A percentile compares a stretch with the other conserved stretches of the same genome.
Conservation (phyloP, 30 jellyfish, hydroid and myxozoan species). For the Pelagia noctiluca region DNA sequence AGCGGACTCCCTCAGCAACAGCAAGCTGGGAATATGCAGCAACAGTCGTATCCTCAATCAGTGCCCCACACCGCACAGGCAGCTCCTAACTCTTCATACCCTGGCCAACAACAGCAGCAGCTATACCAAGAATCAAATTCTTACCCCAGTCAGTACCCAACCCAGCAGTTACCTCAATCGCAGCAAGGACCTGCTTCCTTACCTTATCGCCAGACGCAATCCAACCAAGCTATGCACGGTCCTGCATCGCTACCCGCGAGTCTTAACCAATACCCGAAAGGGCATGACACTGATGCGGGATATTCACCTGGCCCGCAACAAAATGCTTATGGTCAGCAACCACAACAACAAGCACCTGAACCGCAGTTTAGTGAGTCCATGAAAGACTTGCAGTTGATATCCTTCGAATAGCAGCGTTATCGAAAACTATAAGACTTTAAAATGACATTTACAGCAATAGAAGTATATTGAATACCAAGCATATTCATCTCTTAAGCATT, state of each 20-base stretch:
- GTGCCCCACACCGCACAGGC: too few relatives aligned
- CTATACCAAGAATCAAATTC: slow-evolving; percentile 32
- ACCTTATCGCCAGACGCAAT: slow-evolving; percentile 43
- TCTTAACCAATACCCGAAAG: slow-evolving; percentile 47
- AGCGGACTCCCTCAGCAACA: slow-evolving; percentile 24
- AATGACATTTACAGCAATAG: too few relatives aligned
- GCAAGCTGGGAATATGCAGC: slow-evolving; percentile 29
- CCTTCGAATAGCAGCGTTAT: slow-evolving; percentile 80
- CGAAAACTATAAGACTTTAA: too few relatives aligned
- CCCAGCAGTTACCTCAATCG: slow-evolving; percentile 11
- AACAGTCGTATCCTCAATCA: neutral
- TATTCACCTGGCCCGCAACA: slow-evolving; percentile 20
- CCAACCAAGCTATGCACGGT: slow-evolving; percentile 29
- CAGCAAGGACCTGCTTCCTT: slow-evolving; percentile 68
- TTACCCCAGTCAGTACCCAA: slow-evolving; percentile 51
- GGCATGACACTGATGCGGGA: slow-evolving; percentile 20
- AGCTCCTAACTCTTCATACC: too few relatives aligned
- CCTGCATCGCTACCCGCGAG: slow-evolving; percentile 76
- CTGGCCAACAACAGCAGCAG: slow-evolving; percentile 5
- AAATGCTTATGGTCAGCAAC: slow-evolving; percentile 37
- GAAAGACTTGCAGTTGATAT: slow-evolving; percentile 77
- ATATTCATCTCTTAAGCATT: too few relatives aligned
- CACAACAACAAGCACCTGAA: slow-evolving; percentile 31
- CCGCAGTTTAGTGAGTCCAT: slow-evolving; percentile 44
- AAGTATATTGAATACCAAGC: too few relatives aligned